Conservation (phyloP, 2,113 vertebrate genomes). For the Chaenocephalus aceratus region DNA sequence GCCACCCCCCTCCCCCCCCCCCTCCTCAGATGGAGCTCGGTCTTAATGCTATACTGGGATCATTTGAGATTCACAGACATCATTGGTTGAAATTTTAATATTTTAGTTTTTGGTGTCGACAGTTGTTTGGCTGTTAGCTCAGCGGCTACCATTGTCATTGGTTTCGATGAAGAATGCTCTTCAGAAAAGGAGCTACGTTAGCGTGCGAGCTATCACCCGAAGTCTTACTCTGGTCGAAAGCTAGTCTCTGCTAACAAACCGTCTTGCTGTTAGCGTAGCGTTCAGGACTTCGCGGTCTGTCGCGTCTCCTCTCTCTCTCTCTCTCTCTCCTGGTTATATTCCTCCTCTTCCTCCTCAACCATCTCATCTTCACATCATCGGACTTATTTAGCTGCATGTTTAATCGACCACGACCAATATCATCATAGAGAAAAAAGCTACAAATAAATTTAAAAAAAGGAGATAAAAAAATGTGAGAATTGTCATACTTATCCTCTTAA, state of each 20-base stretch:
- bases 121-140: slow-evolving; percentile 31
- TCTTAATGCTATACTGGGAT: slow-evolving; percentile 39
- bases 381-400: slow-evolving; percentile 85
- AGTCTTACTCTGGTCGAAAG: slow-evolving; percentile 42
- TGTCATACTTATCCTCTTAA: slow-evolving; percentile 86
- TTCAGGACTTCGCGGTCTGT: slow-evolving; percentile 13
- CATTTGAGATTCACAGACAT: slow-evolving; percentile 14
- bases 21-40: slow-evolving; percentile 8
- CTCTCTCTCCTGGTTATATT: slow-evolving; percentile 44
- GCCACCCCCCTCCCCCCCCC: slow-evolving; percentile 18
- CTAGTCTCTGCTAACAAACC: neutral
- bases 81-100: slow-evolving; percentile 19
- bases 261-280: slow-evolving; percentile 12
- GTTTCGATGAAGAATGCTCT: slow-evolving; percentile 37
- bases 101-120: slow-evolving; percentile 7
- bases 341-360: slow-evolving; percentile 23
- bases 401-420: slow-evolving; percentile 83
- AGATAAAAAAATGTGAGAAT: slow-evolving; percentile 75
- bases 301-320: slow-evolving; percentile 3
- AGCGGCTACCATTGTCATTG: slow-evolving; percentile 33
- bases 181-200: neutral
- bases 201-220: slow-evolving; percentile 30
- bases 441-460: slow-evolving; percentile 50
- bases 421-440: slow-evolving; percentile 77
- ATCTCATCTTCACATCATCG: slow-evolving; percentile 73